Percentiles rank a stretch among this genome's conserved stretches.
Evolutionary conservation across 2,888 invertebrate species (phyloP).

Genomic region (Nomada ferruginata): DNA sequence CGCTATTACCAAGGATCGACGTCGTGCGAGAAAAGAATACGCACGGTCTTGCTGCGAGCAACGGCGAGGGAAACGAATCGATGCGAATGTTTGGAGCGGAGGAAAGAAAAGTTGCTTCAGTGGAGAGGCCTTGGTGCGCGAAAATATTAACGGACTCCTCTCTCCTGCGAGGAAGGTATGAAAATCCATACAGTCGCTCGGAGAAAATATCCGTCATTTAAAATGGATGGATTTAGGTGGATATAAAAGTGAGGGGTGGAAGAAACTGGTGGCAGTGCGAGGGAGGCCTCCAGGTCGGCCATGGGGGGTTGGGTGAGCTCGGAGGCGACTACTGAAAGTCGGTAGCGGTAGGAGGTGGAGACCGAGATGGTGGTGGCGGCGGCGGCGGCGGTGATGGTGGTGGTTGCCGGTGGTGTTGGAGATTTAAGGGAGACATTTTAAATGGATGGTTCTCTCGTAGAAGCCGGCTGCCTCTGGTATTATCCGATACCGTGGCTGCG

Average conservation of each 20-base stretch:
- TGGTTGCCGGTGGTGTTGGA: constrained; percentile 75
- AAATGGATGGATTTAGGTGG: constrained; percentile 83
- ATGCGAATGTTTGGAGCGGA: not conserved
- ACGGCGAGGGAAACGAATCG: not conserved
- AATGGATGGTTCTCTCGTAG: constrained; percentile 84
- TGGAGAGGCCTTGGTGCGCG: constrained; percentile 4
- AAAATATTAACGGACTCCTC: constrained; percentile 51
- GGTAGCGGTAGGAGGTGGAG: constrained; percentile 55
- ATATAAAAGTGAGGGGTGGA: constrained; percentile 80
- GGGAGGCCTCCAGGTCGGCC: constrained; percentile 65
- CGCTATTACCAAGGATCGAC: not conserved
- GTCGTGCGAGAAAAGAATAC: not conserved
- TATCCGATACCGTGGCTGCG: constrained; percentile 71
- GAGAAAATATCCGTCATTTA: constrained; percentile 83
- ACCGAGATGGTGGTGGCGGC: constrained; percentile 41
- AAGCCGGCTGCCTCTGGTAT: constrained; percentile 70
- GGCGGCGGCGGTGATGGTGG: constrained; percentile 74
- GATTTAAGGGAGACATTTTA: constrained; percentile 81
- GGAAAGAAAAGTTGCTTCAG: not conserved
- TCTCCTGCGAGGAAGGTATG: constrained; percentile 73
- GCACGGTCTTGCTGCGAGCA: not conserved
- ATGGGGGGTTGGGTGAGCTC: constrained; percentile 59
- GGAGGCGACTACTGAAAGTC: constrained; percentile 75
- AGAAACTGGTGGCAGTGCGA: constrained; percentile 70
- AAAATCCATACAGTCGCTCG: constrained; percentile 81